Evolutionary conservation across 2,888 invertebrate species (phyloP).

Genomic region (Tetragonula carbonaria): DNA sequence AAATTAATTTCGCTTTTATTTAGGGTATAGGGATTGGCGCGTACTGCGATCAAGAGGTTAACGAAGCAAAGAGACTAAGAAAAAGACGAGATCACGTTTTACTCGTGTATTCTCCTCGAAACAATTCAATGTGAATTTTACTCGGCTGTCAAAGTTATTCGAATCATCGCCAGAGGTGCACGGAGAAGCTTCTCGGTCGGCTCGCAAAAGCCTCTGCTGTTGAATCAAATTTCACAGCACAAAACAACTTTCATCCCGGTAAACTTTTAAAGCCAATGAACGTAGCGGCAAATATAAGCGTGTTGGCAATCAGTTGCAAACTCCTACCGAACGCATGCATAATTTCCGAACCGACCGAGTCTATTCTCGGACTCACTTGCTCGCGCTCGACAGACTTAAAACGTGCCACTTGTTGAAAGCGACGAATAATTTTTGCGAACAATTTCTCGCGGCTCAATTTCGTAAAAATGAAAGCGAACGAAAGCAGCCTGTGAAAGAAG

Average conservation of each 20-base stretch:
- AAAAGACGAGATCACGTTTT: not conserved
- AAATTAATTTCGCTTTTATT: too few relatives aligned
- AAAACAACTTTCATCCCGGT: conserved; percentile 3
- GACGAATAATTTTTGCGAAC: not conserved
- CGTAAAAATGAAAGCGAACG: not conserved
- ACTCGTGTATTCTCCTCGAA: not conserved
- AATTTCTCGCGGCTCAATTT: not conserved
- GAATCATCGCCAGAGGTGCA: not conserved
- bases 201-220: not conserved
- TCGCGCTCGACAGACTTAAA: not conserved
- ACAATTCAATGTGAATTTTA: not conserved
- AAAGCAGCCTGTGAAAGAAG: not conserved
- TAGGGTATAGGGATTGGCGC: too few relatives aligned
- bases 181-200: too few relatives aligned
- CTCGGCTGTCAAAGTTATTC: not conserved
- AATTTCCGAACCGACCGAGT: not conserved
- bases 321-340: not conserved
- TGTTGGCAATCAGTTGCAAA: conserved; percentile 17
- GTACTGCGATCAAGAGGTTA: too few relatives aligned
- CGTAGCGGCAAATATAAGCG: conserved; percentile 8
- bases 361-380: too few relatives aligned
- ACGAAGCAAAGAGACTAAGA: not conserved
- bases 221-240: conserved; percentile 3
- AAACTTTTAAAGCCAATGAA: conserved; percentile 14
- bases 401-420: not conserved